Evolutionary conservation across 2,888 invertebrate species (phyloP).

Genomic region (Erebia aethiops): DNA sequence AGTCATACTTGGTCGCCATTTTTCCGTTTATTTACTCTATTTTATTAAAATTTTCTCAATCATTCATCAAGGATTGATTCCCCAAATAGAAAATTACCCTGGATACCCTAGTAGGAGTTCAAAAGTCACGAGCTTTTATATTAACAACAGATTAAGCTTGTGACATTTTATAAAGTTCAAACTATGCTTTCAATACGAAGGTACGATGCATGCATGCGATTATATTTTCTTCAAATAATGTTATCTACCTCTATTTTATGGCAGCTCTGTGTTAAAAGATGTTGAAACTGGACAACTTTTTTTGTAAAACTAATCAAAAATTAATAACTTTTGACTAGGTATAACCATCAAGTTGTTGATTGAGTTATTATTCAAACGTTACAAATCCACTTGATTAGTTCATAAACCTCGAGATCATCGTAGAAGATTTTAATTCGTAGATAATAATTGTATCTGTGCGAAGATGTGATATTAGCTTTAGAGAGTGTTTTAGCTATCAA

Average conservation of each 20-base stretch:
- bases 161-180: no score
- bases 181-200: no score
- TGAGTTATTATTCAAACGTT: conserved; percentile 21
- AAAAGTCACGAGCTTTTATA: no score
- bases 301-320: conserved; percentile 8
- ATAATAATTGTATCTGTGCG: conserved; percentile 5
- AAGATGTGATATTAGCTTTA: not conserved
- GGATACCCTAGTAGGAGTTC: not conserved
- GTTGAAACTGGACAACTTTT: not conserved
- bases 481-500: no score
- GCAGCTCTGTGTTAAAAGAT: not conserved
- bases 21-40: not conserved
- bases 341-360: conserved; percentile 1
- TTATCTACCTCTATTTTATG: not conserved
- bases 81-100: no score
- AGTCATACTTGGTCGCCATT: not conserved
- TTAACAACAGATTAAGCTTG: no score
- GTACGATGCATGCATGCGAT: not conserved
- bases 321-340: not conserved
- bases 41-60: not conserved
- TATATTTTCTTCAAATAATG: not conserved
- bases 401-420: not conserved
- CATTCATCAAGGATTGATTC: not conserved
- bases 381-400: conserved; percentile 1
- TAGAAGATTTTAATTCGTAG: conserved; percentile 9